phyloP scores from a whole-genome alignment of 2,113 vertebrate species.

The Carollia perspicillata region DNA sequence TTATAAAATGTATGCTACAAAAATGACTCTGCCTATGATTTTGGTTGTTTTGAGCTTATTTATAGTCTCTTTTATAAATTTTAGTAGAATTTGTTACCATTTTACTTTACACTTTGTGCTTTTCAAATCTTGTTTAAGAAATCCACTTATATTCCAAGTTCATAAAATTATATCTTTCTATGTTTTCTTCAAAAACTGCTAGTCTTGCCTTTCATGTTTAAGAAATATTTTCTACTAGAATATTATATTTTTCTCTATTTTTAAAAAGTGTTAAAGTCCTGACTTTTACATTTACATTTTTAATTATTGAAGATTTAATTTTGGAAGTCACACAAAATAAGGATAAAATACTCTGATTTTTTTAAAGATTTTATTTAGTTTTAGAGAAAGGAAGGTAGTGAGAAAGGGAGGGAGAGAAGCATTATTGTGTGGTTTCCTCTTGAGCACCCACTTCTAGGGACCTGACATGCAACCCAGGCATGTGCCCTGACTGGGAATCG shows the following conservation, averaged over 20 bases:
- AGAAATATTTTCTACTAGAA: background rate
- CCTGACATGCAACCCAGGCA: no score
- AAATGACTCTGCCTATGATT: background rate
- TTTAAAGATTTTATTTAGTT: no score
- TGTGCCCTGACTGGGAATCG: no score
- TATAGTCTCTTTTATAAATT: background rate
- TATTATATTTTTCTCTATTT: background rate
- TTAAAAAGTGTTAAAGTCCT: background rate
- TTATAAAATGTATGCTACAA: background rate
- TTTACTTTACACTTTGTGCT: background rate
- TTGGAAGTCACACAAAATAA: background rate
- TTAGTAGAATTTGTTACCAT: background rate
- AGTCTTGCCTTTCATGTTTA: background rate
- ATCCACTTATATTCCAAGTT: background rate
- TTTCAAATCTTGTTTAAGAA: background rate
- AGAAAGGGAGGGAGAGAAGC: no score
- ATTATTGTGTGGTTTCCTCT: no score
- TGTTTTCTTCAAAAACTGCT: background rate
- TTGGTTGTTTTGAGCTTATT: background rate
- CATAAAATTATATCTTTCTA: background rate
- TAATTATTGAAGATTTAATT: background rate
- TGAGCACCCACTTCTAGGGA: no score
- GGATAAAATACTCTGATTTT: background rate
- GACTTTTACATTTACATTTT: background rate
- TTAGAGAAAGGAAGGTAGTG: no score